Conservation (phyloP, 1,140 invertebrate genomes). For the roundworm (Caenorhabditis elegans) region DNA sequence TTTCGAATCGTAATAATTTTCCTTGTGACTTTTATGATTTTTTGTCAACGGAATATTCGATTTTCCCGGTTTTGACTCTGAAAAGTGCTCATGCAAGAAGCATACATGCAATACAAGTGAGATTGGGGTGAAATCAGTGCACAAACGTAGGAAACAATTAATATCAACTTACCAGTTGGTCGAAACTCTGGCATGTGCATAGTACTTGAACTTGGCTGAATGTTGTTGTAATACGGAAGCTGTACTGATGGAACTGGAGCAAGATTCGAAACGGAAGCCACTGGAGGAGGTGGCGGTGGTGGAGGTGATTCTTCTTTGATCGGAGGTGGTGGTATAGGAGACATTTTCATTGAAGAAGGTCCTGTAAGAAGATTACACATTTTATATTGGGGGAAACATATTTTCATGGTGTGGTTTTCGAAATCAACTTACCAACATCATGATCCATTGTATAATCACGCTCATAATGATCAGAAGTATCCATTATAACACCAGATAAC, state of each 20-base stretch:
- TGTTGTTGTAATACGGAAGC: neutral
- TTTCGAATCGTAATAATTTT: neutral
- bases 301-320: neutral
- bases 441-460: neutral
- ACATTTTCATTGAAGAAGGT: neutral
- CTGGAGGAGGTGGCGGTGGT: neutral
- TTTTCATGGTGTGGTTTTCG: too few species aligned
- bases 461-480: neutral
- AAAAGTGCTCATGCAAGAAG: neutral
- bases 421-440: neutral
- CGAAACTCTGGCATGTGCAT: constrained; percentile 10
- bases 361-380: neutral
- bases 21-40: neutral
- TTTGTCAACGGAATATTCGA: neutral
- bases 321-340: neutral
- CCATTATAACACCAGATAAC: neutral
- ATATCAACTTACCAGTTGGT: neutral
- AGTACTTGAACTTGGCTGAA: neutral
- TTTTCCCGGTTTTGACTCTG: neutral
- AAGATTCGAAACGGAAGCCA: neutral
- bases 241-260: neutral
- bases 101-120: neutral
- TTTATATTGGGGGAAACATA: too few species aligned
- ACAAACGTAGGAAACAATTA: too few species aligned
- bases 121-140: too few species aligned